Percentiles rank a stretch among this genome's conserved stretches.
Evolutionary conservation across 2,888 invertebrate species (phyloP).

Genomic region (Dorcus hopei): DNA sequence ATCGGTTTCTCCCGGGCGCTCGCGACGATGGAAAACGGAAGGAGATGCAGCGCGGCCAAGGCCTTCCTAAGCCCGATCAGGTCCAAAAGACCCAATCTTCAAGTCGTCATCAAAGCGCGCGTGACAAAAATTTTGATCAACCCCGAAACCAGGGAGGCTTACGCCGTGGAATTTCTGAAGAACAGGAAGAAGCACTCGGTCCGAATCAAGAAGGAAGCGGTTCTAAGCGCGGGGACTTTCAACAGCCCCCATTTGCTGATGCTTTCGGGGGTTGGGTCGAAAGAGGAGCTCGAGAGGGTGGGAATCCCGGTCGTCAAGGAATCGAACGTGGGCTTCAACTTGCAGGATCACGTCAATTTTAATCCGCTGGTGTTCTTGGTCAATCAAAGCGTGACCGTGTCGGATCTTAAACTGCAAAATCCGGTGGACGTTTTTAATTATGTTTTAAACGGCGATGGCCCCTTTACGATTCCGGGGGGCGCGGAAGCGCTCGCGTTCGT

Average conservation of each 20-base stretch:
- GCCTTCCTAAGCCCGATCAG: slow-evolving; percentile 70
- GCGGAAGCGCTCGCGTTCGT: slow-evolving; percentile 75
- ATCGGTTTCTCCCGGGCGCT: slow-evolving; percentile 70
- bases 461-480: slow-evolving; percentile 73
- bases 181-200: slow-evolving; percentile 53
- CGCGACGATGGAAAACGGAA: slow-evolving; percentile 68
- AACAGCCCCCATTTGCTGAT: slow-evolving; percentile 83
- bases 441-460: slow-evolving; percentile 61
- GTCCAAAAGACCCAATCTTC: slow-evolving; percentile 56
- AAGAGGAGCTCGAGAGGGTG: slow-evolving; percentile 56
- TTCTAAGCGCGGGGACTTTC: slow-evolving; percentile 77
- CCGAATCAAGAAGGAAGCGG: slow-evolving; percentile 68
- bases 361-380: slow-evolving; percentile 70
- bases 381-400: slow-evolving; percentile 65
- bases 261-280: slow-evolving; percentile 79
- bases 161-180: slow-evolving; percentile 69
- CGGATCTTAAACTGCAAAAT: slow-evolving; percentile 55
- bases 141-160: slow-evolving; percentile 54
- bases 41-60: slow-evolving; percentile 75
- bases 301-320: slow-evolving; percentile 64
- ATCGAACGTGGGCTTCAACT: slow-evolving; percentile 74
- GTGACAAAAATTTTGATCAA: slow-evolving; percentile 68
- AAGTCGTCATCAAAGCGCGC: slow-evolving; percentile 66
- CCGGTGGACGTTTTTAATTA: slow-evolving; percentile 63
- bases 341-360: slow-evolving; percentile 78